Evolutionary conservation across 1,140 invertebrate genomes (phyloP).

Genomic region (Sipha flava): DNA sequence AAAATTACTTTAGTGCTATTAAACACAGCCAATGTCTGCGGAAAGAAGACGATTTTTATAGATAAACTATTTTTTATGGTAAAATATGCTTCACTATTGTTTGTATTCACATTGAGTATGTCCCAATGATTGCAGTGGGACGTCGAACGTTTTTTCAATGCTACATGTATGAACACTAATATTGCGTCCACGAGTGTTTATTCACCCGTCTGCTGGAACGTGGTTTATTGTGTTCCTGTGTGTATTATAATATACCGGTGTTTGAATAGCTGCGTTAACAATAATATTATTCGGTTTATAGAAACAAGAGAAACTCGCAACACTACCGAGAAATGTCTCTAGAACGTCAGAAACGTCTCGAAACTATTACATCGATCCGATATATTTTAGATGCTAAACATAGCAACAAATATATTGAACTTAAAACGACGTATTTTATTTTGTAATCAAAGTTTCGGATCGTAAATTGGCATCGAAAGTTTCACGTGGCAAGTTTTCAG

Average conservation of each 20-base stretch:
- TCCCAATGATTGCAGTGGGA: background rate
- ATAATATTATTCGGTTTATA: conserved; percentile 8
- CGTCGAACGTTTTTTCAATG: background rate
- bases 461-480: no score
- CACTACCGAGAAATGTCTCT: no score
- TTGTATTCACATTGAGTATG: background rate
- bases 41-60: background rate
- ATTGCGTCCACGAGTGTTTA: background rate
- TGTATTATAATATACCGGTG: no score
- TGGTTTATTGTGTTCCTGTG: background rate
- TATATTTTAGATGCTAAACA: no score
- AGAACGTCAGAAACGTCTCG: no score
- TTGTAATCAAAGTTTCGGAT: no score
- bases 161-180: background rate
- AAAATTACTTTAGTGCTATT: no score
- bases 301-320: no score
- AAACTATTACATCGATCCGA: no score
- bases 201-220: background rate
- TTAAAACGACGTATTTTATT: no score
- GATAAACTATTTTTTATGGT: background rate
- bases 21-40: background rate
- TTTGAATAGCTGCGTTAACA: background rate
- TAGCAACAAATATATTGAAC: no score
- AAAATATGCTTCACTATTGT: conserved; percentile 3
- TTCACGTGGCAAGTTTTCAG: no score